These are phyloP conservation scores for Macroramphosus scolopax DNA, from an alignment of 2,797 vertebrate species.

Conservation along the genomic window DNA sequence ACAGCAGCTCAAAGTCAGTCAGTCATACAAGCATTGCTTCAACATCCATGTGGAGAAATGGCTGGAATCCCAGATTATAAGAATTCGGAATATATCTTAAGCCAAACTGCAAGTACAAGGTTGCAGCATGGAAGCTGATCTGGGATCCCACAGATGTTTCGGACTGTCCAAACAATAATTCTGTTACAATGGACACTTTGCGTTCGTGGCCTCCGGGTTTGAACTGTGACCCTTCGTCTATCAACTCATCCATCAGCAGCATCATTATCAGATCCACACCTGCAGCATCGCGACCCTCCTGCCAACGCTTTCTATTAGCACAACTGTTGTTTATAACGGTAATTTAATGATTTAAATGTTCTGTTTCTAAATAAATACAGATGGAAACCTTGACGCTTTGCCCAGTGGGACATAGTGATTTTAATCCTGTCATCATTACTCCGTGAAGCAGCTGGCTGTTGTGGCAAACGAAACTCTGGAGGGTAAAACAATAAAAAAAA, in stretches of 20 bases:
- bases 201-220: conserved; percentile 39
- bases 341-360: no score
- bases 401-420: no score
- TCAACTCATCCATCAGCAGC: conserved; percentile 47
- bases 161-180: conserved; percentile 29
- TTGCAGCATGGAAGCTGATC: conserved; percentile 4
- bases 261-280: conserved; percentile 21
- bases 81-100: conserved; percentile 10
- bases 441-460: conserved; percentile 16
- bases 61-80: not conserved
- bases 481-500: conserved; percentile 21
- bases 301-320: no score
- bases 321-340: no score
- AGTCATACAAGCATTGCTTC: no score
- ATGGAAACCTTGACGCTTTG: conserved; percentile 5
- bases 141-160: conserved; percentile 34
- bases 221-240: conserved; percentile 49
- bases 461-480: conserved; percentile 31
- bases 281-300: no score
- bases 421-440: conserved; percentile 1
- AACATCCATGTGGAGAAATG: no score
- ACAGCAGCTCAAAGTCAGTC: no score
- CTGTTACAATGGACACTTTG: conserved; percentile 29
- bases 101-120: not conserved
- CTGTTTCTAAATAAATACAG: not conserved